Percentiles rank a stretch among this genome's conserved stretches.
Conservation (phyloP, 92 coral and sea anemone genomes). For the Epizoanthus rinbou region DNA sequence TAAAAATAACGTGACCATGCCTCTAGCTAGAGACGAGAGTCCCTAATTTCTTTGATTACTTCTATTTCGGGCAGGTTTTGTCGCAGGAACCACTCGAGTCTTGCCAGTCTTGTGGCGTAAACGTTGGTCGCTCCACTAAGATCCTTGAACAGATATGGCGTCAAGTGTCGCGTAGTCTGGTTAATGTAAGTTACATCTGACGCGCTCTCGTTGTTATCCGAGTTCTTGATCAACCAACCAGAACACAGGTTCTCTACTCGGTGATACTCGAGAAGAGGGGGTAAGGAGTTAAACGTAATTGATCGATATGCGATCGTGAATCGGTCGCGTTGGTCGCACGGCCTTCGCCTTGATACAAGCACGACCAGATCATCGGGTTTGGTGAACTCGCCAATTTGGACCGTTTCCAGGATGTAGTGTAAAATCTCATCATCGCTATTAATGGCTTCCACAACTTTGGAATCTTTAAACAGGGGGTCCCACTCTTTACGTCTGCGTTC, state of each 20-base stretch:
- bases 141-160: constrained; percentile 62
- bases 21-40: background rate
- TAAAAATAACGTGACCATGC: background rate
- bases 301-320: constrained; percentile 80
- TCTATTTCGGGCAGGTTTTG: background rate
- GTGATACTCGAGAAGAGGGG: constrained; percentile 57
- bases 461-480: constrained; percentile 69
- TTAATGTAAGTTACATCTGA: constrained; percentile 66
- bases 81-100: constrained; percentile 48
- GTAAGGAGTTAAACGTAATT: constrained; percentile 49
- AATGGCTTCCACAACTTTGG: constrained; percentile 50
- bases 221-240: constrained; percentile 65
- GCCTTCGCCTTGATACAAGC: constrained; percentile 71
- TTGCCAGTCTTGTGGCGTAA: constrained; percentile 57
- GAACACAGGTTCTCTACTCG: constrained; percentile 77
- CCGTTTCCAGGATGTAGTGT: constrained; percentile 57
- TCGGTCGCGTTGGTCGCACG: constrained; percentile 60
- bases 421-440: constrained; percentile 76
- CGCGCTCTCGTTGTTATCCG: constrained; percentile 48
- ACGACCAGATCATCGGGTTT: constrained; percentile 74
- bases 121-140: constrained; percentile 53
- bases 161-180: constrained; percentile 69
- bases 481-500: constrained; percentile 60
- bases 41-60: background rate
- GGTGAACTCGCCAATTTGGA: constrained; percentile 38